Evolutionary conservation across 2,113 vertebrate genomes (phyloP).

Genomic region (Candoia aspera): DNA sequence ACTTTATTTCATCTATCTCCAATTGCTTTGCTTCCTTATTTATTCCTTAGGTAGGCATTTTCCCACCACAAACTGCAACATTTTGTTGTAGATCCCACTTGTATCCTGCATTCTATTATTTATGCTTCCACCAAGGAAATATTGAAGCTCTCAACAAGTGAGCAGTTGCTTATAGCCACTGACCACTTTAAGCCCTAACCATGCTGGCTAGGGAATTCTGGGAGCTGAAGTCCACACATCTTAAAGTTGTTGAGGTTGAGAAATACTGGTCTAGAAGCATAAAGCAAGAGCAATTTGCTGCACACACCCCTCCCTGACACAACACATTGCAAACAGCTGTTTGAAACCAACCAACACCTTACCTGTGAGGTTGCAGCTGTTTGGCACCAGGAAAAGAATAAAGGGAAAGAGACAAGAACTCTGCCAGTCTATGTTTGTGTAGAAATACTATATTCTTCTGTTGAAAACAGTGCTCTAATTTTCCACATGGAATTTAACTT

Average conservation of each 20-base stretch:
- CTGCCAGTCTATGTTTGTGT: no score
- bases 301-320: no score
- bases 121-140: background rate
- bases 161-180: background rate
- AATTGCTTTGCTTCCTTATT: no score
- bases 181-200: no score
- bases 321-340: background rate
- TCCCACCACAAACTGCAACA: background rate
- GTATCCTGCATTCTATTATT: background rate
- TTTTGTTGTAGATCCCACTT: background rate
- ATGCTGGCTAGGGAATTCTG: no score
- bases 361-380: background rate
- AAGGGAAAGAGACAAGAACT: background rate
- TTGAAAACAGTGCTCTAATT: background rate
- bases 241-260: no score
- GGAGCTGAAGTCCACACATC: no score
- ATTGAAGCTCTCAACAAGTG: no score
- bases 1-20: no score
- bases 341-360: background rate
- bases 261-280: no score
- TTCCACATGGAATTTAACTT: background rate
- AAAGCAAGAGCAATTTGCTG: no score
- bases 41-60: no score
- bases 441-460: background rate
- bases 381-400: background rate